A percentile compares a stretch with the other conserved stretches of the same genome.
Evolutionary conservation across 1,140 invertebrate species (phyloP).

Genomic region (Harlomillsia oculata): DNA sequence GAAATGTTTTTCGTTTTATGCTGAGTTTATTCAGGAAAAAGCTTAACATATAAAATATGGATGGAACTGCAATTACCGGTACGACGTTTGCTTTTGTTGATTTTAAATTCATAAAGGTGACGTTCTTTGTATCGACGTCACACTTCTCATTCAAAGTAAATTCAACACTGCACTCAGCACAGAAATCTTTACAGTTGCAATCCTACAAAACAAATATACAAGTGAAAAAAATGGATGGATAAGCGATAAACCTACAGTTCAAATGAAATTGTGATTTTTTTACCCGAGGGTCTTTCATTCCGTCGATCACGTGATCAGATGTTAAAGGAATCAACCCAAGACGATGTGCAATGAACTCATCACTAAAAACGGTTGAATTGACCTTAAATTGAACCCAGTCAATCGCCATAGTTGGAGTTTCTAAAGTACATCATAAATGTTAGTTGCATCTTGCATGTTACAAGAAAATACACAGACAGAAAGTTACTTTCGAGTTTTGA

Average conservation of each 20-base stretch:
- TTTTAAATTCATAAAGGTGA: slow-evolving; percentile 91
- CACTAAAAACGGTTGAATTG: slow-evolving; percentile 97
- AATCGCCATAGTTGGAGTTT: slow-evolving; percentile 76
- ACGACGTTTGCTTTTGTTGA: slow-evolving; percentile 80
- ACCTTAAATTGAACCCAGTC: slow-evolving; percentile 99
- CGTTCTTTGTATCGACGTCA: slow-evolving; percentile 81
- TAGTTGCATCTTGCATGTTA: too few relatives aligned
- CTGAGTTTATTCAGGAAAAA: too few relatives aligned
- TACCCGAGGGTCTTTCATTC: slow-evolving; percentile 66
- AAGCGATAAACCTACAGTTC: too few relatives aligned
- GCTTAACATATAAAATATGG: too few relatives aligned
- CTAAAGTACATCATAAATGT: too few relatives aligned
- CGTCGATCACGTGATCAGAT: slow-evolving; percentile 81
- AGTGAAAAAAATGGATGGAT: too few relatives aligned
- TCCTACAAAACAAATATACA: slow-evolving; percentile 50
- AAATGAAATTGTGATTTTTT: slow-evolving; percentile 16
- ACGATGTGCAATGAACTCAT: slow-evolving; percentile 96
- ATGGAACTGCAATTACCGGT: too few relatives aligned
- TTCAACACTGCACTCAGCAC: slow-evolving; percentile 92
- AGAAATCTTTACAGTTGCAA: slow-evolving; percentile 94
- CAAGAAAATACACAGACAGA: neutral
- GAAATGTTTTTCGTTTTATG: too few relatives aligned
- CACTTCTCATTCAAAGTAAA: slow-evolving; percentile 95
- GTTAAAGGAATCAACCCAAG: slow-evolving; percentile 95
- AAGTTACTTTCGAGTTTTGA: neutral